Base-by-base conservation (phyloP, 2,113 vertebrate species). In the Mormyrus lacerda region DNA sequence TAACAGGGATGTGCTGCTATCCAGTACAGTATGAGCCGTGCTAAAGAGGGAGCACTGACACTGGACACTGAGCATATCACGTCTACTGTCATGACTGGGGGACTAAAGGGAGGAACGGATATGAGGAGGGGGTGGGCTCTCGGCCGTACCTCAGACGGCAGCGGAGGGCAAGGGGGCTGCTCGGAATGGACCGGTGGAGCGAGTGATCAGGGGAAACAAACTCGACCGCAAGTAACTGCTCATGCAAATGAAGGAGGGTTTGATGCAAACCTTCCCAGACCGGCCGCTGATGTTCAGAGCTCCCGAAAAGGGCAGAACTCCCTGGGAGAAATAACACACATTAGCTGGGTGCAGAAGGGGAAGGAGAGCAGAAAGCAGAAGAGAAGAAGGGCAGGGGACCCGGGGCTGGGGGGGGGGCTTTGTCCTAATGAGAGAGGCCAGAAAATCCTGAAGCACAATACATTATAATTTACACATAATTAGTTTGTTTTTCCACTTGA, bases 381-480 rank as follows among this genome's bases (percentile, higher is more conserved):
- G n/a, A 90, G 55, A 48, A 47, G 88, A 15, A 90, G 88, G 53
- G 45, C 84, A 73, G 88, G 58, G 89, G 84, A n/a, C 91, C 90
- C 88, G 45, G 82, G 91, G 55, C 82, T 50, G 89, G 53, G 79
- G 76, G 90, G 87, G 76, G 47, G 91, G 39, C 89, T 69, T 45
- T 95, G 95, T 93, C 94, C 93, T 95, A 96, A 95, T 94, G 94
- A 92, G 87, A 95, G 94, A 95, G 94, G 94, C 95, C 92, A 93
- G 94, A 95, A 92, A 94, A 94, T 96, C 98, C 97, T 94, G 94
- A 94, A 97, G 98, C 97, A 90, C 94, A 97, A 96, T 97, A 95
- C 97, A 99, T 99, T 99, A 99, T 97, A 98, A 99, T 98, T 99
- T 99, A 97, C 98, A 98, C 97, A 96, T 99, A 98, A 99, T 99